Evolutionary conservation across 1,140 invertebrate species (phyloP).

Genomic region (Atta cephalotes): DNA sequence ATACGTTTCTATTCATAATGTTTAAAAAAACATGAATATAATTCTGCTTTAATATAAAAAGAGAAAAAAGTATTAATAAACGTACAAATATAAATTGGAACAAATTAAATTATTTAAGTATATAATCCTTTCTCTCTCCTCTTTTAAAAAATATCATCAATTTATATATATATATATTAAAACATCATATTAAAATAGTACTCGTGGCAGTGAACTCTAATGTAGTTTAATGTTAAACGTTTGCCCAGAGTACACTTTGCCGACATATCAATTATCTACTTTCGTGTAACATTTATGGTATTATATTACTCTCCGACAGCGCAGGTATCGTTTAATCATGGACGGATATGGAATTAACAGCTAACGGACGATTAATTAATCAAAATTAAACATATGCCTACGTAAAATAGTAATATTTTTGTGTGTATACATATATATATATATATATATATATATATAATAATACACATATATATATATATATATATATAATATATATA

Average conservation of each 20-base stretch:
- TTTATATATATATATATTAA: background rate
- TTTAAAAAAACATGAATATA: background rate
- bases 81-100: background rate
- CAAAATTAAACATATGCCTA: background rate
- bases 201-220: slow-evolving; percentile 34
- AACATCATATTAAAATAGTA: background rate
- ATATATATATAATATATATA: too few relatives aligned
- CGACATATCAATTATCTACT: slow-evolving; percentile 57
- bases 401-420: slow-evolving; percentile 19
- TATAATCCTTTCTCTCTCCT: background rate
- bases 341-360: slow-evolving; percentile 21
- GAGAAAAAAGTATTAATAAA: background rate
- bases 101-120: slow-evolving; percentile 15
- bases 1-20: background rate
- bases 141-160: background rate
- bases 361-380: slow-evolving; percentile 46
- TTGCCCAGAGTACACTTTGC: slow-evolving; percentile 36
- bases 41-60: background rate
- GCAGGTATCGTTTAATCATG: slow-evolving; percentile 25
- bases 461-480: too few relatives aligned
- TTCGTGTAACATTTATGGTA: slow-evolving; percentile 52
- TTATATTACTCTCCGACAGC: slow-evolving; percentile 29
- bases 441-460: too few relatives aligned
- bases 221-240: slow-evolving; percentile 51
- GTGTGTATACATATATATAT: background rate